A percentile compares a stretch with the other conserved stretches of the same genome.
Conservation (phyloP, 1,140 invertebrate genomes). For the Rhizoglyphus robini region DNA sequence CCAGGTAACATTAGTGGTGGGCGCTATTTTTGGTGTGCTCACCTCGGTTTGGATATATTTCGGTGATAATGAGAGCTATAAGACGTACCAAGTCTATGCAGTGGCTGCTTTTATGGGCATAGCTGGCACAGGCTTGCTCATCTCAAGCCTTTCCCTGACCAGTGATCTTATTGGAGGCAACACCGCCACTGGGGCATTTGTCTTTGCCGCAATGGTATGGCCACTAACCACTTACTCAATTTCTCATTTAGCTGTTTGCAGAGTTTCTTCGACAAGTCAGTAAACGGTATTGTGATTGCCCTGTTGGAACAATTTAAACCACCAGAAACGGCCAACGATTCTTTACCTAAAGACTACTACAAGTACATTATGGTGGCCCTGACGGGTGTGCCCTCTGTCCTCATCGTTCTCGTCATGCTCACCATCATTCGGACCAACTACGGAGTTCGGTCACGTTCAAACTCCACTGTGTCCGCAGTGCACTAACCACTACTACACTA, state of each 20-base stretch:
- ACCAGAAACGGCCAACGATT: background rate
- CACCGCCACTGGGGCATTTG: conserved; percentile 72
- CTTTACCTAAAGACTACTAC: background rate
- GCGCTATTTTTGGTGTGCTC: conserved; percentile 45
- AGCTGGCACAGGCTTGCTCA: conserved; percentile 65
- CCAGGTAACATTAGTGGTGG: conserved; percentile 52
- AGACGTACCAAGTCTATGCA: conserved; percentile 52
- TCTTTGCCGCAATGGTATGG: conserved; percentile 78
- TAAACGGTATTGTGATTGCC: conserved; percentile 64
- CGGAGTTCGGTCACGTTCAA: background rate
- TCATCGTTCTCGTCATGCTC: background rate
- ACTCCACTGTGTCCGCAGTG: background rate
- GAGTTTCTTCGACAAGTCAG: conserved; percentile 79
- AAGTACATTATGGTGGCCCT: background rate
- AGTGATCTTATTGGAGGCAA: conserved; percentile 76
- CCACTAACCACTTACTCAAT: background rate
- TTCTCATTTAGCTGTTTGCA: background rate
- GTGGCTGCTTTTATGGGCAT: conserved; percentile 60
- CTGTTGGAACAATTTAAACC: conserved; percentile 47
- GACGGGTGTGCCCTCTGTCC: background rate
- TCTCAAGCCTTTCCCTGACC: conserved; percentile 77
- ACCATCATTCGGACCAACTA: conserved; percentile 9
- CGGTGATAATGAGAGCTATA: conserved; percentile 41
- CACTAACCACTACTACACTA: background rate
- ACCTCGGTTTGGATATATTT: conserved; percentile 56